Evolutionary conservation across 1,140 invertebrate species (phyloP).

Genomic region (Formica selysi): DNA sequence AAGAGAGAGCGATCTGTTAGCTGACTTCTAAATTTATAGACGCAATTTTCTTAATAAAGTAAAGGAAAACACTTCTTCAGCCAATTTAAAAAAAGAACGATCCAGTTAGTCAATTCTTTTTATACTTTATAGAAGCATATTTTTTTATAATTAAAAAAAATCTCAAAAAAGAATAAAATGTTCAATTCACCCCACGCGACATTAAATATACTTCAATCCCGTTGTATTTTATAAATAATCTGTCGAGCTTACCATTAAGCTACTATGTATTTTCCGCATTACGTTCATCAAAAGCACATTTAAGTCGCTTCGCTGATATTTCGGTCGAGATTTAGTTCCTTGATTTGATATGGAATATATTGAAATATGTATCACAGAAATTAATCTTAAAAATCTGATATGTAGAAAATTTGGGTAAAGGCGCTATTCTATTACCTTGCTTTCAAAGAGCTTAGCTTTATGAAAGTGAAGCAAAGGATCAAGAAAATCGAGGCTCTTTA

Average conservation of each 20-base stretch:
- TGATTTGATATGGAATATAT: slow-evolving; percentile 45
- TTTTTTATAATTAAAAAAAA: background rate
- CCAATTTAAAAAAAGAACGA: slow-evolving; percentile 1
- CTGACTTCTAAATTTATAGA: background rate
- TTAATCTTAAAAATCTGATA: background rate
- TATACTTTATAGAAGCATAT: background rate
- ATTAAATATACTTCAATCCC: background rate
- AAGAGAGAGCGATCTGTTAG: no score
- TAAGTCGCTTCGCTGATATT: slow-evolving; percentile 1
- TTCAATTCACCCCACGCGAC: background rate
- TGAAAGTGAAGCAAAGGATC: slow-evolving; percentile 38
- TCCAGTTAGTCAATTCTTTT: background rate
- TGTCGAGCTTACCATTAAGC: background rate
- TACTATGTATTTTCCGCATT: slow-evolving; percentile 19
- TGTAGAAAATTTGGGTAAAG: slow-evolving; percentile 8
- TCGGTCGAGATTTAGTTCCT: background rate
- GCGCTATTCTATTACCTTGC: background rate
- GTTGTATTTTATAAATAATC: slow-evolving; percentile 37
- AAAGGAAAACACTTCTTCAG: background rate
- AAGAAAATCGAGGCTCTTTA: slow-evolving; percentile 19
- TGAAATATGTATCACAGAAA: background rate
- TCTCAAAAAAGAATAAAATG: background rate
- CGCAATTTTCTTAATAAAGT: background rate
- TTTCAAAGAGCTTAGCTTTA: slow-evolving; percentile 23
- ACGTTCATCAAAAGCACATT: slow-evolving; percentile 43